A percentile compares a stretch with the other conserved stretches of the same genome.
Conservation (phyloP, 2,888 invertebrate genomes). For the Melieria crassipennis region DNA sequence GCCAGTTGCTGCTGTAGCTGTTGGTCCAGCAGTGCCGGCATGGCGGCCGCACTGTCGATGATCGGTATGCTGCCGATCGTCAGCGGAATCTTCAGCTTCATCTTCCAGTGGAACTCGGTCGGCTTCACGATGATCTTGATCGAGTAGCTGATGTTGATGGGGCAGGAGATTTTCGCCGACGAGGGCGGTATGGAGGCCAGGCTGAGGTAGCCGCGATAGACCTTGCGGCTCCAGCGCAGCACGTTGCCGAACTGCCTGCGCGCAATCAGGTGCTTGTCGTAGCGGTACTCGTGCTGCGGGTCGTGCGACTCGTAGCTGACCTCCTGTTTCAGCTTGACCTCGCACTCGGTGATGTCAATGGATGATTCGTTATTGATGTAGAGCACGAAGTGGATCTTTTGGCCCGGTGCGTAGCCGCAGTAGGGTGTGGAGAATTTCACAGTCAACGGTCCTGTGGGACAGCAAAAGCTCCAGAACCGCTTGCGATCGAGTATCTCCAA, state of each 20-base stretch:
- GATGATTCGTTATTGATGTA: slow-evolving; percentile 81
- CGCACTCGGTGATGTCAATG: slow-evolving; percentile 73
- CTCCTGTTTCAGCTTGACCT: slow-evolving; percentile 75
- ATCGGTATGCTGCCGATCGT: slow-evolving; percentile 72
- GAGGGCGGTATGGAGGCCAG: slow-evolving; percentile 81
- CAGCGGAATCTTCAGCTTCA: slow-evolving; percentile 73
- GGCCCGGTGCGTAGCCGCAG: slow-evolving; percentile 80
- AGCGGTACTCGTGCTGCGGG: slow-evolving; percentile 63
- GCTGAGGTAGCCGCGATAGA: slow-evolving; percentile 73
- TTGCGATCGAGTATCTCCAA: slow-evolving; percentile 63
- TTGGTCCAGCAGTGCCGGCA: slow-evolving; percentile 33
- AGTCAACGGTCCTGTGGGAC: slow-evolving; percentile 62
- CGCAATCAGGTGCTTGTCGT: slow-evolving; percentile 62
- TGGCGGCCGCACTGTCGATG: slow-evolving; percentile 69
- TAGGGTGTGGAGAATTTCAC: slow-evolving; percentile 70
- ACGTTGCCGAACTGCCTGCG: slow-evolving; percentile 70
- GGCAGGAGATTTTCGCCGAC: slow-evolving; percentile 73
- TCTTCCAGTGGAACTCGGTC: slow-evolving; percentile 74
- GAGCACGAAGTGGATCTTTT: slow-evolving; percentile 75
- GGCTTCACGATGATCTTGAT: slow-evolving; percentile 71
- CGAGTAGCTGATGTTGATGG: slow-evolving; percentile 79
- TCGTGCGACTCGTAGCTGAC: slow-evolving; percentile 63
- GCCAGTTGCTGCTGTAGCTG: slow-evolving; percentile 28
- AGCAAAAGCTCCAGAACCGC: slow-evolving; percentile 65
- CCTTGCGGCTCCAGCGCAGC: slow-evolving; percentile 71